Evolutionary conservation across 2,113 vertebrate species (phyloP).

Genomic region (Noctilio leporinus): DNA sequence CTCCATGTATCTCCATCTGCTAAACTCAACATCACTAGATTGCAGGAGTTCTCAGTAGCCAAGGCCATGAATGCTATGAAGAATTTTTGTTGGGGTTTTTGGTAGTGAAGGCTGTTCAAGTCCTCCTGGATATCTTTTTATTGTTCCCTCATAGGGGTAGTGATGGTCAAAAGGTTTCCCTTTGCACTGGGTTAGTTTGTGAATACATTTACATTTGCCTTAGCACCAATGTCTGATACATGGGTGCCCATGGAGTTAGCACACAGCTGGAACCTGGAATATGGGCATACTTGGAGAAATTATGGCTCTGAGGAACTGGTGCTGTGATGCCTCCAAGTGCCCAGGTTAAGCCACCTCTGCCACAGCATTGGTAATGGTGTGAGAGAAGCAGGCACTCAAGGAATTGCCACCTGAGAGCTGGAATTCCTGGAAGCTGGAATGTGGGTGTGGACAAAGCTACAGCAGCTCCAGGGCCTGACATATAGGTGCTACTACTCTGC

Average conservation of each 20-base stretch:
- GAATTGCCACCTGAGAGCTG: not conserved
- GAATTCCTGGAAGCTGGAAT: not conserved
- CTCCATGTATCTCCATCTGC: not conserved
- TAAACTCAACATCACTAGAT: not conserved
- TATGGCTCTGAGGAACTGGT: not conserved
- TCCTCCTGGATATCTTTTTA: not conserved
- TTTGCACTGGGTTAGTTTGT: not conserved
- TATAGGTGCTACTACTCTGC: not conserved
- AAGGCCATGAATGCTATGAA: not conserved
- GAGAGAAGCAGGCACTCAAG: not conserved
- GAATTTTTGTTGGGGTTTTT: not conserved
- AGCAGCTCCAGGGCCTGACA: not conserved
- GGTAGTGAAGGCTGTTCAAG: not conserved
- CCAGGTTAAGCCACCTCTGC: not conserved
- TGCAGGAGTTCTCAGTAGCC: not conserved
- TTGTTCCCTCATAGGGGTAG: not conserved
- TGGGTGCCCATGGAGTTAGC: not conserved
- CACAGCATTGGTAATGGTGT: not conserved
- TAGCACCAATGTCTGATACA: not conserved
- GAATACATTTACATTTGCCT: not conserved
- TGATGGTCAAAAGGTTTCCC: not conserved
- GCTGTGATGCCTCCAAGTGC: not conserved
- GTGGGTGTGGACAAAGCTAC: not conserved
- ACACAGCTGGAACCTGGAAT: not conserved
- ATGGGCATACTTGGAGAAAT: not conserved